Base-by-base conservation (phyloP, 1,140 invertebrate genomes). In the Pseudomyrmex concolor region DNA sequence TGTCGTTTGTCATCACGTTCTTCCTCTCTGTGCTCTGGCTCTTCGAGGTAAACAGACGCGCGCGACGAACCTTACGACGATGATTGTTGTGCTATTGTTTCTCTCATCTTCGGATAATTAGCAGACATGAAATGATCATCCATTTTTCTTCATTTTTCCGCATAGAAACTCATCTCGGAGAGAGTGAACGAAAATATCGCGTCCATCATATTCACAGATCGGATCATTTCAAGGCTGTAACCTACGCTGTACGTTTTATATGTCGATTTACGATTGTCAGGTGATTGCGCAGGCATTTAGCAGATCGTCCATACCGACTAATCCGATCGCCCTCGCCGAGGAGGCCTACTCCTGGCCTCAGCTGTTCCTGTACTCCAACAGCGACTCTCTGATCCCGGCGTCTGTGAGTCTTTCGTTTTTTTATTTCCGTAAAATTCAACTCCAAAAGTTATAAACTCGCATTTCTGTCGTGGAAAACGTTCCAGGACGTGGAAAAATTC, bases 311-410 rank as follows among this genome's bases (percentile, higher is more conserved):
- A 73, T 91, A n/a, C 89, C 85, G 68, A 92, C 90, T 9, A 90
- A 91, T 78, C 92, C 91, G 9, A 91, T 90, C 54, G 81, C 89
- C 85, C 89, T 96, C 51, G 91, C 91, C 67, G 92, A 94, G 74
- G 94, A 95, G 89, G 89, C 92, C 55, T 91, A 93, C 67, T 91
- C 93, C 55, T 96, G 95, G 94, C 96, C 97, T 34, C 97, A 97
- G 91, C 90, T 97, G 57, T 97, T 97, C 91, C 94, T 97, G 15
- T 97, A 97, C 89, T 97, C 97, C 0, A 96, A 96, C 86, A 94
- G 95, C 3, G 97, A 97, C 90, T 94, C 95, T 43, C 88, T 97
- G 87, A 95, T 95, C 87, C 93, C 95, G 48, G 94, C 95, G 77
- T 89, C 92, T 77, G 95, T 95, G 92, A 92, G 90, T 91, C 19